Evolutionary conservation across 64 coral and sea anemone genomes (phyloP).

Genomic region (Anthopleura sola): DNA sequence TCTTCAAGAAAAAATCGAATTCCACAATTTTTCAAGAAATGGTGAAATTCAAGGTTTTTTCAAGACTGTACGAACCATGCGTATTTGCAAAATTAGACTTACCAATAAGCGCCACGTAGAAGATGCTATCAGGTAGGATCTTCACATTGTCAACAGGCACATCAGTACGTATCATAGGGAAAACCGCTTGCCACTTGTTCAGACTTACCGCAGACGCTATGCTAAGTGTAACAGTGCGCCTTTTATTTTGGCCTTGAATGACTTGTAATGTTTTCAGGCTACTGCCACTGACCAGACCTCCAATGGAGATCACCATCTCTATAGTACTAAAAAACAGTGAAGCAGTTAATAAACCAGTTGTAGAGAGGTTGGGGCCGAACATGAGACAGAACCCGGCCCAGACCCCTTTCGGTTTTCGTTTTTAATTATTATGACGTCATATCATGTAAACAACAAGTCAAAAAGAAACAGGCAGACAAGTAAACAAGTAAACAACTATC

Average conservation of each 20-base stretch:
- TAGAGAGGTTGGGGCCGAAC: no score
- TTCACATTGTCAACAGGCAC: background rate
- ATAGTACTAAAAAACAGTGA: background rate
- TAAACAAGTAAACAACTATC: no score
- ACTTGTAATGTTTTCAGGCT: background rate
- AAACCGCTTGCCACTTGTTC: constrained; percentile 20
- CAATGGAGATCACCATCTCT: background rate
- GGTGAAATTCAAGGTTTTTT: no score
- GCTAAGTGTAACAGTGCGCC: constrained; percentile 4
- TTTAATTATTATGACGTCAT: no score
- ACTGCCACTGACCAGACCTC: background rate
- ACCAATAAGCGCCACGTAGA: constrained; percentile 2
- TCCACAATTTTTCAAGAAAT: no score
- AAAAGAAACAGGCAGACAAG: no score
- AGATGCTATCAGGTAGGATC: background rate
- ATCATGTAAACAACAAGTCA: no score
- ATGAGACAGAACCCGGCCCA: no score
- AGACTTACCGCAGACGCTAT: background rate
- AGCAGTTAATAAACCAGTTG: no score
- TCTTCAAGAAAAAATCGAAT: no score
- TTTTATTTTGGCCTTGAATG: background rate
- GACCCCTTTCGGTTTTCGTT: no score
- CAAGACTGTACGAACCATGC: background rate
- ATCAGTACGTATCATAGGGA: constrained; percentile 1
- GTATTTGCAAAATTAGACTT: background rate